These are phyloP conservation scores for Branchellion lobata DNA, from an alignment of 2,888 invertebrate genomes.

Conservation along the genomic window DNA sequence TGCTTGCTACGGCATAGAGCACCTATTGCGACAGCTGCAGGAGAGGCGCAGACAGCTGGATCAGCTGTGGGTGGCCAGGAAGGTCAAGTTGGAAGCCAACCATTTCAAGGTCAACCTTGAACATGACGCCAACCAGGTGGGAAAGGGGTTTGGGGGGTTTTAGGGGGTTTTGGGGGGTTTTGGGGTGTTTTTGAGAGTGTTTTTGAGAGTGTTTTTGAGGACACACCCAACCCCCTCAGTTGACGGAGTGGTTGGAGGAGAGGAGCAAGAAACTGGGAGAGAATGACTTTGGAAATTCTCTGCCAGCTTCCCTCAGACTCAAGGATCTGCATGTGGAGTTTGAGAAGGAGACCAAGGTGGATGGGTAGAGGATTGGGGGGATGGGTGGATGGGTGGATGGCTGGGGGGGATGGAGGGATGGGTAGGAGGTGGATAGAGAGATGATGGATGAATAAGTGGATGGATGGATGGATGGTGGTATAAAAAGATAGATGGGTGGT, in stretches of 20 bases:
- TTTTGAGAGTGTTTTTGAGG: background rate
- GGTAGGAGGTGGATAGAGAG: no score
- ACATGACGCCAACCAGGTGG: slow-evolving; percentile 69
- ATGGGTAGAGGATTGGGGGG: slow-evolving; percentile 55
- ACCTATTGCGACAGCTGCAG: slow-evolving; percentile 67
- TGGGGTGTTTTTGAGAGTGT: background rate
- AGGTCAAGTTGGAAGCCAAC: slow-evolving; percentile 77
- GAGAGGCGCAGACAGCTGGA: slow-evolving; percentile 65
- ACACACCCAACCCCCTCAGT: slow-evolving; percentile 51
- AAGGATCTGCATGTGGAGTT: slow-evolving; percentile 72
- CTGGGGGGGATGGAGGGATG: background rate
- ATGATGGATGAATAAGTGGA: no score
- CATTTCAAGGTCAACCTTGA: slow-evolving; percentile 74
- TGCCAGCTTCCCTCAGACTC: slow-evolving; percentile 70
- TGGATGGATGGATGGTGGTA: no score
- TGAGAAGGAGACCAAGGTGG: slow-evolving; percentile 72
- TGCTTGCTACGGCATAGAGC: slow-evolving; percentile 64
- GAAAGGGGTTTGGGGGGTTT: background rate
- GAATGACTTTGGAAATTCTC: slow-evolving; percentile 73
- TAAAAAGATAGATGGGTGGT: no score
- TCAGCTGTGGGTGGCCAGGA: slow-evolving; percentile 68
- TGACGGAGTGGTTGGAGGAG: slow-evolving; percentile 60
- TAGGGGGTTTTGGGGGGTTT: background rate
- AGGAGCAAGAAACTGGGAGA: slow-evolving; percentile 59
- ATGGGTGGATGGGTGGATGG: background rate